These are phyloP conservation scores for Sebastes itinus DNA, from an alignment of 2,797 vertebrate species.

Conservation along the genomic window DNA sequence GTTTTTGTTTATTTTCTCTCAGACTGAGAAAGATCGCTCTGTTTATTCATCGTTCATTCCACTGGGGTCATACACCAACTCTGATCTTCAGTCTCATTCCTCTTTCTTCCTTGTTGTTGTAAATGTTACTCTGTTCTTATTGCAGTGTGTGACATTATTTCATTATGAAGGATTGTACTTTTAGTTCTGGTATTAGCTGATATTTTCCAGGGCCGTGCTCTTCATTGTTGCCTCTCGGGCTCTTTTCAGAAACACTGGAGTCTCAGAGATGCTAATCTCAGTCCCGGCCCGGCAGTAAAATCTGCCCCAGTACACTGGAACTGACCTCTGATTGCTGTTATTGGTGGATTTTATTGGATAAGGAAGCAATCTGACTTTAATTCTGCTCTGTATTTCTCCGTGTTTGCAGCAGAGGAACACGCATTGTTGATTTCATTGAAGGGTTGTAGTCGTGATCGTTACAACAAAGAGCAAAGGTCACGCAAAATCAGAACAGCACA, in stretches of 20 bases:
- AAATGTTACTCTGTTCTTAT: background rate
- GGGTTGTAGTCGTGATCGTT: background rate
- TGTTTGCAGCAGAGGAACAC: background rate
- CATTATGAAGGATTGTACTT: slow-evolving; percentile 35
- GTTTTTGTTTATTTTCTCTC: background rate
- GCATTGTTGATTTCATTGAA: background rate
- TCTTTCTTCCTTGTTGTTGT: background rate
- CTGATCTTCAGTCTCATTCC: background rate
- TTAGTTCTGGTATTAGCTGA: slow-evolving; percentile 21
- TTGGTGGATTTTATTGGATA: slow-evolving; percentile 16
- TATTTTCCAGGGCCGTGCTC: background rate
- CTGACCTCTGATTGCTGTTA: slow-evolving; percentile 16
- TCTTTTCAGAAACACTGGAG: background rate
- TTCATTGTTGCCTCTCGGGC: background rate
- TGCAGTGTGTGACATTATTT: slow-evolving; percentile 17
- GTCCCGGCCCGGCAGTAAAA: background rate
- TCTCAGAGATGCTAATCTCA: slow-evolving; percentile 18
- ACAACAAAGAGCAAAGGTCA: background rate
- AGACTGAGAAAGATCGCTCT: background rate
- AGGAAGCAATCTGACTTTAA: background rate
- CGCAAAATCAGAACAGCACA: background rate
- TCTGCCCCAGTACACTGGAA: background rate
- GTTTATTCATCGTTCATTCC: background rate
- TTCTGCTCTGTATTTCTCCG: background rate
- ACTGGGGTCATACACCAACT: background rate